Base-by-base conservation (phyloP, 2,113 vertebrate species). In the Trachemys scripta region DNA sequence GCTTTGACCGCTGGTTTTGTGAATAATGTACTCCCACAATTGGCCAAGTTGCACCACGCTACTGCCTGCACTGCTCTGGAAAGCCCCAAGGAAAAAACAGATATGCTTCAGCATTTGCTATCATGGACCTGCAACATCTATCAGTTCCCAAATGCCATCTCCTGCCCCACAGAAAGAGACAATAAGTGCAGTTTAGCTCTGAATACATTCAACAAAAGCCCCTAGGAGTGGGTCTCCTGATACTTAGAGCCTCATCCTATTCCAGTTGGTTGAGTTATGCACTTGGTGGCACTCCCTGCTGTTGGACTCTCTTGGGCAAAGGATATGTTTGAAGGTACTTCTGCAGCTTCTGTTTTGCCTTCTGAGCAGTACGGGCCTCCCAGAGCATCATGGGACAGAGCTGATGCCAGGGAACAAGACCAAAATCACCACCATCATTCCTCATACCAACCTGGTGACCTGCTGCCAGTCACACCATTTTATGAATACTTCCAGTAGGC, bases 11-110 rank as follows among this genome's bases (percentile, higher is more conserved):
- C 84, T 88, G 86, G 14, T 89, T 93, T 53, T 87, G 47, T 22
- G 16, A 25, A 22, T 17, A 16, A 25, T 6, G 3, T 47, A 5
- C 1, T 0, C 12, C 14, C 2, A 20, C 69, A 80, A 24, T 47
- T 2, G 7, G 24, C 85, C 29, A 53, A 57, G n/a, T 22, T 56
- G 50, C 3, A 1, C 57, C 91, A 83, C 42, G 47, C 27, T 1
- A 65, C 35, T 53, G 75, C 80, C 80, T 35, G 0, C 1, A 1
- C 16, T 62, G 50, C 3, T 86, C 47, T 11, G 53, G 76, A 29
- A 29, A 45, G n/a, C 50, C 82, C 3, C 17, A 62, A 78, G 54
- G 54, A 38, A 89, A 76, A 51, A 54, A 90, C 76, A 83, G 20
- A 14, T 6, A 3, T 50, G 47, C 38, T 82, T 89, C 87, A 76